Base-by-base conservation (phyloP, 2,888 invertebrate species). In the Rhodophaea formosa region DNA sequence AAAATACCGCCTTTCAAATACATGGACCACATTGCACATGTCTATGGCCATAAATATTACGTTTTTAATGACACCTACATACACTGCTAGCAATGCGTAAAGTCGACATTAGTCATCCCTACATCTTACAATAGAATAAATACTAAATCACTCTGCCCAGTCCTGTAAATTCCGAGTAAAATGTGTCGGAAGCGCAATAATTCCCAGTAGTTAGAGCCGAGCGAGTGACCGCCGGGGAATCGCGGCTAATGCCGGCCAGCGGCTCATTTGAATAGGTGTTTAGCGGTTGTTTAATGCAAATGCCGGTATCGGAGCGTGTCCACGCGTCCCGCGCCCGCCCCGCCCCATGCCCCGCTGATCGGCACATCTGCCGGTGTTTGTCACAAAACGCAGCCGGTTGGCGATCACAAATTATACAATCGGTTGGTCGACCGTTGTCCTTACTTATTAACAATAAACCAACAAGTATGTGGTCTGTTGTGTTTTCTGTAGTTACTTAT, bases 261-360 rank as follows among this genome's bases (percentile, higher is more conserved):
- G 39, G 51, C 51, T 51, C 51, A 51, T 51, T 51, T 51, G 51
- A 51, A 51, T 51, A 51, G 51, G 51, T 51, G 51, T 51, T 51
- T 51, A 51, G 51, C 51, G 32, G 51, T 51, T 46, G 53, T 47
- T 47, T 42, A 56, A 56, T 49, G 53, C 43, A 53, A 56, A 44
- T 53, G 56, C 57, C 57, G 49, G 55, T 58, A 32, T 47, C 46
- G 45, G 60, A 57, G 62, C 32, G 53, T 59, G 54, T 23, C 16
- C 51, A 39, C 53, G 23, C 23, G 53, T 35, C 45, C 35, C 15
- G 30, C n/a, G n/a, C n/a, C 23, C 44, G 16, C 53, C 45, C 53
- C 12, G 45, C 47, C 55, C 12, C 57, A 32, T 57, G 44, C 15
- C 42, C 45, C 15, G 8, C 45, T 35, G 46, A 35, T 30, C 8